Percentiles rank a stretch among this genome's conserved stretches.
Evolutionary conservation across 2,797 vertebrate species (phyloP).

Genomic region (Crocodylus rhombifer): DNA sequence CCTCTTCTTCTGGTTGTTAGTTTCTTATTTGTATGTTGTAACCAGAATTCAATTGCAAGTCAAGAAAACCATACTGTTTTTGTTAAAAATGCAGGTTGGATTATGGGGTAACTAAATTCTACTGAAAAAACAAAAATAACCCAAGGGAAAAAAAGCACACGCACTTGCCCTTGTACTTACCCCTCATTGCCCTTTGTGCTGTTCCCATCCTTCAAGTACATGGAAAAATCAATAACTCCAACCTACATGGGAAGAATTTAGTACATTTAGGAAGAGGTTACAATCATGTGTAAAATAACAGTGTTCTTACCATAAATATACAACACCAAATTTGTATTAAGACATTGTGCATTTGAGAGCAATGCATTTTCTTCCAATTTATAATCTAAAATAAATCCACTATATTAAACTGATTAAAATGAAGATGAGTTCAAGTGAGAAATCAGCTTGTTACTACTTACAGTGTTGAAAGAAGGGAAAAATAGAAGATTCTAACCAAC

Average conservation of each 20-base stretch:
- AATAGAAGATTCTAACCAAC: neutral
- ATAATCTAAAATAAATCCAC: neutral
- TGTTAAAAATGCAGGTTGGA: neutral
- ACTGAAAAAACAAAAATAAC: neutral
- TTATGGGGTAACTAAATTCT: neutral
- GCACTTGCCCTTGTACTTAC: slow-evolving; percentile 79
- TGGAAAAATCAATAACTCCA: slow-evolving; percentile 98
- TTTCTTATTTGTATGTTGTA: neutral
- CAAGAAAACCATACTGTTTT: neutral
- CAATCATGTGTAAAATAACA: neutral
- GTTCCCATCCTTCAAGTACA: slow-evolving; percentile 98
- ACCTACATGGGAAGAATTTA: slow-evolving; percentile 84
- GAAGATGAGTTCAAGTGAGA: neutral
- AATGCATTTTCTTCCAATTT: neutral
- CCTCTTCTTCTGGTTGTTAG: neutral
- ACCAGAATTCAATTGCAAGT: neutral
- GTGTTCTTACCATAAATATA: neutral
- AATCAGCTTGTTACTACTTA: neutral
- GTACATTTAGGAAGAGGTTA: slow-evolving; percentile 5
- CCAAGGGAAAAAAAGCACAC: neutral
- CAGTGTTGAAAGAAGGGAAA: neutral
- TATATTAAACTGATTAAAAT: neutral
- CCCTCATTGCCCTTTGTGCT: slow-evolving; percentile 96
- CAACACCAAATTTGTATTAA: too few relatives aligned
- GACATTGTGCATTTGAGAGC: neutral